phyloP scores from a whole-genome alignment of 2,888 invertebrate genomes.

The Harmothoe impar region DNA sequence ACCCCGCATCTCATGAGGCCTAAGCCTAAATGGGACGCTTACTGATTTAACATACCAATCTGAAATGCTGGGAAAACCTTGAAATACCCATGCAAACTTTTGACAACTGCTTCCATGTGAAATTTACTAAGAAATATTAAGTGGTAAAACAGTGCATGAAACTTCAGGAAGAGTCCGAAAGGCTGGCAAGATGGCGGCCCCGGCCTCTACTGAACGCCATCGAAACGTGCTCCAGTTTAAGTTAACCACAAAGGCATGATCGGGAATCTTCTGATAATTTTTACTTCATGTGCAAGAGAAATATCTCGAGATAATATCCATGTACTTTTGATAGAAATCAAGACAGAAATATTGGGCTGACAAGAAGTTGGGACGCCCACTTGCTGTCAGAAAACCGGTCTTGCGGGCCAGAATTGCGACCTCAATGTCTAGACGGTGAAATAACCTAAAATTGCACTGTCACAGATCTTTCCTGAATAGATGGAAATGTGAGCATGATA shows the following conservation, averaged over 20 bases:
- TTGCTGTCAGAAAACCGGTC: conserved; percentile 43
- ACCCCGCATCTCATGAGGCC: too few relatives aligned
- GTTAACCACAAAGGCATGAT: background rate
- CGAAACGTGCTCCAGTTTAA: conserved; percentile 1
- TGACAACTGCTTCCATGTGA: too few relatives aligned
- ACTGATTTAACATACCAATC: too few relatives aligned
- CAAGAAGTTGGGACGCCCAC: background rate
- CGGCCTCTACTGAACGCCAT: background rate
- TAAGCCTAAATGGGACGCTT: too few relatives aligned
- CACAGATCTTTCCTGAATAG: background rate
- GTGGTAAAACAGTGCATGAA: too few relatives aligned
- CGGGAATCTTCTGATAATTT: background rate
- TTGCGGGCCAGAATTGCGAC: background rate
- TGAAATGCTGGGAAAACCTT: too few relatives aligned
- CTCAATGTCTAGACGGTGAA: conserved; percentile 5
- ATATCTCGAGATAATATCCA: background rate
- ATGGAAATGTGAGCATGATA: background rate
- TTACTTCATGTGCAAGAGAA: background rate
- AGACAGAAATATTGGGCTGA: background rate
- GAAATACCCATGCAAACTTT: too few relatives aligned
- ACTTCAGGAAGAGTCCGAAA: too few relatives aligned
- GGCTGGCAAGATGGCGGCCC: conserved; percentile 45
- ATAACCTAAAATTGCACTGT: background rate
- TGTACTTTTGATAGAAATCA: background rate
- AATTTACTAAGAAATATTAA: too few relatives aligned